Base-by-base conservation (phyloP, 2,888 invertebrate species). In the Salticus scenicus region DNA sequence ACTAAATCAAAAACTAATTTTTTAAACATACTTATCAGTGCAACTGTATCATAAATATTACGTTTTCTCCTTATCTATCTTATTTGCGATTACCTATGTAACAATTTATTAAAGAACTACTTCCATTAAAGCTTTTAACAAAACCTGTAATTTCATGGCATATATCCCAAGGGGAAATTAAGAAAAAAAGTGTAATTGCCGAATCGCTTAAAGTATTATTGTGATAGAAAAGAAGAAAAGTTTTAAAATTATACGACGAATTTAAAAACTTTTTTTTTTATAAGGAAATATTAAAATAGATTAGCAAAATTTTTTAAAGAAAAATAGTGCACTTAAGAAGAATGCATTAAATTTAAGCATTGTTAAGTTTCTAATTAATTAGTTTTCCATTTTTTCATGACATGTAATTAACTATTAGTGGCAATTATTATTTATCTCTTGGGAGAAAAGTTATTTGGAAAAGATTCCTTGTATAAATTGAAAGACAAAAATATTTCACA, bases 221-320 rank as follows among this genome's bases (percentile, higher is more conserved):
- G n/a, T n/a, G n/a, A n/a, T n/a, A n/a, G n/a, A n/a, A n/a, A n/a
- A n/a, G n/a, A n/a, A n/a, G n/a, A n/a, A n/a, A n/a, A 24, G 57
- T 57, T 57, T 17, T n/a, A 24, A 57, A 57, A 57, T 47, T 57
- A 57, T 57, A 24, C 24, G 20, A 24, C 24, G 24, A 57, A 57
- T 20, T 57, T 57, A 57, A 57, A 57, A 57, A 57, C 57, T 57
- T 57, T 57, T 57, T 24, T 2, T 24, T 24, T 57, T 57, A 57
- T 20, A 24, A 1, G 24, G 2, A 7, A 24, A 24, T 57, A 24
- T 24, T 1, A 1, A 24, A 57, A 57, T 24, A 57, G 4, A 24
- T 24, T n/a, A 2, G 2, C 20, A 47, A 57, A 1, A 24, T 57
- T 57, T 57, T 57, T 24, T 5, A 57, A 24, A 57, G 57, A 4